Conservation (phyloP, 2,888 invertebrate species). For the Epinotia brunnichana region DNA sequence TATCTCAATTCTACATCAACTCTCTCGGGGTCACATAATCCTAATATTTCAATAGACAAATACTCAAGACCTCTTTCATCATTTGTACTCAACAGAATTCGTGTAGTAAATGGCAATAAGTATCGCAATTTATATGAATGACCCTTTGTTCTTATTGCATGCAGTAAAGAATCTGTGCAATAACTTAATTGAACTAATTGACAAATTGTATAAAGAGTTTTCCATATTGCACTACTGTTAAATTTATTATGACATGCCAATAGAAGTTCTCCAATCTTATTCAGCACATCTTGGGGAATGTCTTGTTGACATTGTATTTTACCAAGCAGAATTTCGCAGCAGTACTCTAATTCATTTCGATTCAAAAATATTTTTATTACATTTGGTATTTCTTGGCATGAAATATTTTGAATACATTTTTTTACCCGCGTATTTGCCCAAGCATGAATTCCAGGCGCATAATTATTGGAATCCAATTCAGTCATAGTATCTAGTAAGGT, state of each 20-base stretch:
- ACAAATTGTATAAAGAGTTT: constrained; percentile 67
- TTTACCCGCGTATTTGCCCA: constrained; percentile 65
- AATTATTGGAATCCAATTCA: constrained; percentile 52
- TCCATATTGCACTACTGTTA: constrained; percentile 61
- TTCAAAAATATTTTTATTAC: constrained; percentile 56
- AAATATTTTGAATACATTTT: constrained; percentile 54
- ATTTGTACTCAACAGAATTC: constrained; percentile 49
- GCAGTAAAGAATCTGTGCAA: constrained; percentile 47
- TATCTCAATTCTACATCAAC: constrained; percentile 71
- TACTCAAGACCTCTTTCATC: constrained; percentile 49
- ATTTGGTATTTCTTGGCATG: constrained; percentile 59
- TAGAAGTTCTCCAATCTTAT: constrained; percentile 56
- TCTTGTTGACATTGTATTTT: constrained; percentile 55
- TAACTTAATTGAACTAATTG: constrained; percentile 51
- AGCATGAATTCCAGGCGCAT: constrained; percentile 60
- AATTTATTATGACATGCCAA: constrained; percentile 55
- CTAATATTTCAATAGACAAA: constrained; percentile 59
- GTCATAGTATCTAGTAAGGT: constrained; percentile 55
- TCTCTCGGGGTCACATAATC: constrained; percentile 63
- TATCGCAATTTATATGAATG: constrained; percentile 64
- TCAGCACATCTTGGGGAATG: constrained; percentile 51
- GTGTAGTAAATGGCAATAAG: constrained; percentile 66
- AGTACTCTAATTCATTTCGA: constrained; percentile 60
- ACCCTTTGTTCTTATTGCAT: constrained; percentile 49
- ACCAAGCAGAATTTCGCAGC: constrained; percentile 57